Evolutionary conservation across 2,113 vertebrate genomes (phyloP), one percentile per base, ranked within the genome.

Genomic region (Proteles cristata): DNA sequence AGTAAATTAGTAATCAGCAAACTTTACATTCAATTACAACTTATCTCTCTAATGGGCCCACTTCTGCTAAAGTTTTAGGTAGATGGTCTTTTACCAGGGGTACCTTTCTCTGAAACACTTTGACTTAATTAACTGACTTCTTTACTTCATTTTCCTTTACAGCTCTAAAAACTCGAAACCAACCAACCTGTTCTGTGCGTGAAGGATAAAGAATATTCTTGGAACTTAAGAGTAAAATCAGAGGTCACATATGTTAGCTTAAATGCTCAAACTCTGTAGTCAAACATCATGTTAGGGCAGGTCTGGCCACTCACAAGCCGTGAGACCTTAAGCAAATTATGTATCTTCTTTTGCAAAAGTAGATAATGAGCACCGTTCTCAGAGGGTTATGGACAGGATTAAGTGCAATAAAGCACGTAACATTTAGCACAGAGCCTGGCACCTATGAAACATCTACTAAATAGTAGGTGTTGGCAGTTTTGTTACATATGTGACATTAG

Each of bases 271-370:
- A 92, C 50, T 76, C 90, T 65, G 45, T 21, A 28, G 19, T 73
- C 53, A 79, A 84, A 71, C 5, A 55, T 31, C 66, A 31, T 31
- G n/a, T 50, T 21, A 17, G 12, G 0, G 1, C 2, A 35, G 15
- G 55, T 23, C 33, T 0, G 5, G 76, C 48, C 45, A 71, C 35
- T 90, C 6, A 39, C 21, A 50, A 84, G 43, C 79, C 33, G 39
- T 17, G 80, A 90, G 15, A 69, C 15, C 23, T 80, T 74, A 25
- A 53, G 50, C 39, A 92, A 79, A 61, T 58, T 63, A n/a, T n/a
- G 71, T 93, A 71, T 33, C 43, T 73, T 95, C 74, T 93, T 94
- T 89, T 45, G 58, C 82, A 48, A 61, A 93, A 48, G 68, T n/a
- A 14, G 33, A 45, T 63, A 81, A 76, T 35, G 14, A 92, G 74